Percentiles rank a stretch among this genome's conserved stretches.
These are phyloP conservation scores for Nycticorax nycticorax DNA, from an alignment of 2,113 vertebrate species.

Conservation along the genomic window DNA sequence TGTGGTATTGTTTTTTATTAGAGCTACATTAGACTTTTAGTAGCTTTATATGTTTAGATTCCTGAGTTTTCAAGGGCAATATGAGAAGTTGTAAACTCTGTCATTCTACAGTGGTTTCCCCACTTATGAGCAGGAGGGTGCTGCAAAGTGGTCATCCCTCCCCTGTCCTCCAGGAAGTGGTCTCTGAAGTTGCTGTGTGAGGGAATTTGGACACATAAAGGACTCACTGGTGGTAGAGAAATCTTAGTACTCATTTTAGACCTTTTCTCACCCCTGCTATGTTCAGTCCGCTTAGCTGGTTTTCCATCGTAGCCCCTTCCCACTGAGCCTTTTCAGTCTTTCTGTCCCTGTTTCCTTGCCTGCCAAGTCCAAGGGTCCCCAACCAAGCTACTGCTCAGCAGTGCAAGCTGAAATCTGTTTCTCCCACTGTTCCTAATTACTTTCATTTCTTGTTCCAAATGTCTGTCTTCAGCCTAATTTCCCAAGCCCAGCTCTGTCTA, in stretches of 20 bases:
- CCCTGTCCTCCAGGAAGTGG: background rate
- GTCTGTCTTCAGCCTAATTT: background rate
- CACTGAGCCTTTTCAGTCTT: background rate
- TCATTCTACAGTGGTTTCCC: fast-evolving
- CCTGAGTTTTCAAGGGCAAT: background rate
- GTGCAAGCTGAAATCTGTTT: background rate
- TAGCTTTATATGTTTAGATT: background rate
- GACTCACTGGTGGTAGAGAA: background rate
- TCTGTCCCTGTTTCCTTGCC: background rate
- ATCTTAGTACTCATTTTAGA: background rate
- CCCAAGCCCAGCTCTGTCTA: background rate
- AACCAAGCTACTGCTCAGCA: background rate
- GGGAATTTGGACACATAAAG: background rate
- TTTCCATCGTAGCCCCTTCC: background rate
- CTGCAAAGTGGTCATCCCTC: background rate
- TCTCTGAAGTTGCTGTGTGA: background rate
- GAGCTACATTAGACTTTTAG: background rate
- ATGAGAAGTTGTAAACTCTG: background rate
- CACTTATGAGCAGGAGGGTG: background rate
- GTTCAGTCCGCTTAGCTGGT: background rate
- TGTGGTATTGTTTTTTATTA: background rate
- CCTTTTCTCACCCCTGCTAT: background rate
- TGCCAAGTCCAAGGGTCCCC: background rate
- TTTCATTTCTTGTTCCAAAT: background rate
- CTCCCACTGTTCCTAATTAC: background rate